Base-by-base conservation (phyloP, 2,888 invertebrate genomes). In the Dromius quadrimaculatus region DNA sequence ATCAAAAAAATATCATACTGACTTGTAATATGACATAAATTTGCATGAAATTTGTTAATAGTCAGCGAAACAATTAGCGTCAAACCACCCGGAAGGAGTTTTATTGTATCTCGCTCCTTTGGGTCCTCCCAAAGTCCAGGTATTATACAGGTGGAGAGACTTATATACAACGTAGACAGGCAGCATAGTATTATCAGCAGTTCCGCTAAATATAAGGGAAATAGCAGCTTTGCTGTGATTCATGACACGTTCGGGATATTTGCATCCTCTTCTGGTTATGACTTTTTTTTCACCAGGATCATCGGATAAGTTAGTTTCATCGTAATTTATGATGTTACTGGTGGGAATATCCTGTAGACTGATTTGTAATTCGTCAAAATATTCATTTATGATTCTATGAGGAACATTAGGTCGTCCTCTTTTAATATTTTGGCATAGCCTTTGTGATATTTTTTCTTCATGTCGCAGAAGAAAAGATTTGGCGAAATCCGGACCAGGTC, bases 211-310 rank as follows among this genome's bases (percentile, higher is more conserved):
- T n/a, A n/a, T n/a, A n/a, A n/a, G n/a, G n/a, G 79, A 79, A 5
- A 76, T 75, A 1, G 78, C 72, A n/a, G 76, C n/a, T n/a, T n/a
- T n/a, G 1, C 78, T 74, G 17, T 73, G 71, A 68, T 82, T 79
- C 69, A 78, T 77, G n/a, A 81, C 75, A 20, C 77, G 68, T 63
- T 82, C 80, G 2, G 79, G 78, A 68, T 82, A 79, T 74, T 82
- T 81, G 1, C 57, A 57, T 19, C 78, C 78, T 69, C 77, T 71
- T 74, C 77, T 76, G 2, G 57, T 74, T 3, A 75, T 74, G 1
- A 77, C 72, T 69, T 59, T 62, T 71, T 72, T 6, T 76, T 70
- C n/a, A 6, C 61, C 61, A 5, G 61, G 61, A 15, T 61, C 61
- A 38, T 61, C 41, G 6, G 38, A 19, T n/a, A 61, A 11, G 15